Evolutionary conservation across 2,888 invertebrate species (phyloP).

Genomic region (Parochlus steinenii): DNA sequence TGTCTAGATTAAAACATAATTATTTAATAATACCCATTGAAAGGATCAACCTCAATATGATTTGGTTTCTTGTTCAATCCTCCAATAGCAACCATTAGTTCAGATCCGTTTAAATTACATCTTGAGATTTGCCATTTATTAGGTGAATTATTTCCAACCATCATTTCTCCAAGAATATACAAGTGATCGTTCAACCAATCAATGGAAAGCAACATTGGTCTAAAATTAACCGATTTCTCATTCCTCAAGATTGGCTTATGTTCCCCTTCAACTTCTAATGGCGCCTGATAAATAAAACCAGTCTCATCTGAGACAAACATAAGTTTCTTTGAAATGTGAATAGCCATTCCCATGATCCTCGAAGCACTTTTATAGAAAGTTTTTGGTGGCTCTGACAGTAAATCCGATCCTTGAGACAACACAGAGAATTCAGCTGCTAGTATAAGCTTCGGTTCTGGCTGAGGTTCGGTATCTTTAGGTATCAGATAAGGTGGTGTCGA

Average conservation of each 20-base stretch:
- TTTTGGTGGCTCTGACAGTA: conserved; percentile 15
- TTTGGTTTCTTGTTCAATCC: conserved; percentile 52
- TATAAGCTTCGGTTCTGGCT: conserved; percentile 32
- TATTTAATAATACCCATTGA: conserved; percentile 51
- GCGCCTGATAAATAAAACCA: conserved; percentile 39
- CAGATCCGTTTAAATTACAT: conserved; percentile 56
- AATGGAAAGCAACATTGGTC: conserved; percentile 54
- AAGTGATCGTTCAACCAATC: conserved; percentile 82
- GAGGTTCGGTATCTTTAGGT: conserved; percentile 32
- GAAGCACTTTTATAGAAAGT: conserved; percentile 22
- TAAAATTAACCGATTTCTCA: conserved; percentile 37
- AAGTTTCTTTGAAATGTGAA: conserved; percentile 54
- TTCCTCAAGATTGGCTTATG: conserved; percentile 35
- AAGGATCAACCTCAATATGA: conserved; percentile 80
- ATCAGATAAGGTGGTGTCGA: conserved; percentile 40
- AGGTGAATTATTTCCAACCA: conserved; percentile 7
- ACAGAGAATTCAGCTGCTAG: conserved; percentile 51
- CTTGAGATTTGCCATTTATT: conserved; percentile 55
- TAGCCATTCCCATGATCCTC: conserved; percentile 46
- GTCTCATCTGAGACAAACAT: conserved; percentile 62
- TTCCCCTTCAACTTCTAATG: conserved; percentile 20
- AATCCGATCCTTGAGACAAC: conserved; percentile 41
- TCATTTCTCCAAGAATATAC: conserved; percentile 62
- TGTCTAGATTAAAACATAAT: neutral
- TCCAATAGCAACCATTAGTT: conserved; percentile 50